Percentiles rank a stretch among this genome's conserved stretches.
phyloP scores from a whole-genome alignment of 2,888 invertebrate species.

The Zeuzera pyrina region DNA sequence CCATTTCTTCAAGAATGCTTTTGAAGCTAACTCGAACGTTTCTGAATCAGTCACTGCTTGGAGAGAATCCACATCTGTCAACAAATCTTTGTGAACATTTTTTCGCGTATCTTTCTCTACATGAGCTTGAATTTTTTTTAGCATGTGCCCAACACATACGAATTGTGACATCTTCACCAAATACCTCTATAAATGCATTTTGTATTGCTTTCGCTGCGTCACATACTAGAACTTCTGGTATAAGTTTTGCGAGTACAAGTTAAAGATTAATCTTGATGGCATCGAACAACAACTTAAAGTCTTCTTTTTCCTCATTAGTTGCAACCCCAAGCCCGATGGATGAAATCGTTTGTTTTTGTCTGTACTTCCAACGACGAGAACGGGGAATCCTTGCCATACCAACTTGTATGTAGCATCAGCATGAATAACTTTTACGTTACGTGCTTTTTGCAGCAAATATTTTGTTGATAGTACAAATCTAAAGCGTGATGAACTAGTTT shows the following conservation, averaged over 20 bases:
- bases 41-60: conserved; percentile 15
- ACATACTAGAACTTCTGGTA: conserved; percentile 15
- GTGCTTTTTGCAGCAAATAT: conserved; percentile 12
- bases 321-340: conserved; percentile 15
- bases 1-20: conserved; percentile 20
- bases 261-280: conserved; percentile 14
- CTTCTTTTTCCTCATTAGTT: conserved; percentile 14
- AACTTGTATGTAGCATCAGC: conserved; percentile 21
- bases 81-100: conserved; percentile 14
- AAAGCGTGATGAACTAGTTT: conserved; percentile 6
- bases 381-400: conserved; percentile 22
- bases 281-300: conserved; percentile 17
- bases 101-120: conserved; percentile 13
- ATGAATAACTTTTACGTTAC: conserved; percentile 11
- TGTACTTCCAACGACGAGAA: conserved; percentile 18
- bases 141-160: conserved; percentile 22
- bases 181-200: conserved; percentile 15
- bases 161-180: conserved; percentile 16
- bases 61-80: conserved; percentile 17
- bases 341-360: conserved; percentile 17
- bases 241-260: conserved; percentile 10
- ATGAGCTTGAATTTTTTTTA: conserved; percentile 18
- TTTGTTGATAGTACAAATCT: conserved; percentile 16
- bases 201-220: conserved; percentile 17
- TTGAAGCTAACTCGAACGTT: conserved; percentile 18